Evolutionary conservation across 2,113 vertebrate species (phyloP).

Genomic region (Leptodactylus fuscus): DNA sequence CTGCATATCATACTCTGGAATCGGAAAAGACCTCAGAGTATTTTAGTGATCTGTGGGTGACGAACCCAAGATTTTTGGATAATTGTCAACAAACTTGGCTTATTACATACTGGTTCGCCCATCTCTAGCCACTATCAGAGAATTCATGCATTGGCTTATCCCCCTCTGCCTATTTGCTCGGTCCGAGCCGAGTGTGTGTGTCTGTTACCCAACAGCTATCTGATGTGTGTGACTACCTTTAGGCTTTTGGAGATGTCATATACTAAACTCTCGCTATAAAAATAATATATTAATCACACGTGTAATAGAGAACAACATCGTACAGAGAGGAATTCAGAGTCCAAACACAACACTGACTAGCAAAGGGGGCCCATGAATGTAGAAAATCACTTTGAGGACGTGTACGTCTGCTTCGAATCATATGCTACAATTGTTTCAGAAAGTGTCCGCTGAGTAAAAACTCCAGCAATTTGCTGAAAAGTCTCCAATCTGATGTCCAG

Average conservation of each 20-base stretch:
- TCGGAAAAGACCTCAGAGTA: no score
- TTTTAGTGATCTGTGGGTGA: no score
- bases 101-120: no score
- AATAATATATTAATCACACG: background rate
- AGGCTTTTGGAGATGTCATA: background rate
- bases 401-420: background rate
- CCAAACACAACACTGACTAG: background rate
- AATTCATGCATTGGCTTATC: no score
- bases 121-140: no score
- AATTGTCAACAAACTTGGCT: no score
- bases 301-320: background rate
- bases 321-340: background rate
- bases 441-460: conserved; percentile 20
- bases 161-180: no score
- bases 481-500: conserved; percentile 23
- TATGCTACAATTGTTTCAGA: background rate
- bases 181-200: no score
- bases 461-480: conserved; percentile 22
- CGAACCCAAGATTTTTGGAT: no score
- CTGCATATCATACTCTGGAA: no score
- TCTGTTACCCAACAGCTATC: no score
- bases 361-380: background rate
- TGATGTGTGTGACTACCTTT: no score
- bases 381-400: background rate
- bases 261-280: background rate